phyloP scores from a whole-genome alignment of 2,888 invertebrate species.

The Troides oblongomaculatus region DNA sequence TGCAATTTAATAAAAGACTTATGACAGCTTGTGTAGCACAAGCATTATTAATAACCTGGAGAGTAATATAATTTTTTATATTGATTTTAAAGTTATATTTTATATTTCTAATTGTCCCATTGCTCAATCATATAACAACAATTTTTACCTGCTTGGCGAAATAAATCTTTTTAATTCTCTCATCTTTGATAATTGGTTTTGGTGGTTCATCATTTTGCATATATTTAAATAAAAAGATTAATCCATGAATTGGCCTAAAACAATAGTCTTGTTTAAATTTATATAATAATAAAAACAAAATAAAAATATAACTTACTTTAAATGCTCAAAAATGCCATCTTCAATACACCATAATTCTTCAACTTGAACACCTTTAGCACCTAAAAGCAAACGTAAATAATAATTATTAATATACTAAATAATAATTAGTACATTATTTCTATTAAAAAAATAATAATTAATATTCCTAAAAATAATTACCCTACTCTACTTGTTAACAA shows the following conservation, averaged over 20 bases:
- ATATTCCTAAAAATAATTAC: no score
- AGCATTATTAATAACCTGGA: conserved; percentile 96
- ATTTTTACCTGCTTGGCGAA: conserved; percentile 95
- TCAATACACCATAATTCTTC: conserved; percentile 99
- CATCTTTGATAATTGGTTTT: conserved; percentile 90
- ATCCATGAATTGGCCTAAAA: conserved; percentile 96
- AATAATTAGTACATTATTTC: no score
- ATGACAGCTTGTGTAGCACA: conserved; percentile 99
- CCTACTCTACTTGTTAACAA: no score
- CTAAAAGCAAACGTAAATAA: conserved; percentile 63
- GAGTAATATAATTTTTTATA: conserved; percentile 31
- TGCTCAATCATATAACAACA: conserved; percentile 4
- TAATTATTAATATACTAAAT: neutral
- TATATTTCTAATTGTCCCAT: no score
- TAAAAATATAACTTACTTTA: conserved; percentile 82
- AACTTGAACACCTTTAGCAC: conserved; percentile 96
- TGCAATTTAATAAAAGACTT: conserved; percentile 94
- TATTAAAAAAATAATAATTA: no score
- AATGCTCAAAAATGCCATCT: conserved; percentile 90
- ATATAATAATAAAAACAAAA: neutral
- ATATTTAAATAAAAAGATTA: conserved; percentile 98
- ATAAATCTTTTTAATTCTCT: conserved; percentile 93
- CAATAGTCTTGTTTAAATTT: neutral
- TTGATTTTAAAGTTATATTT: no score
- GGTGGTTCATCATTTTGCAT: conserved; percentile 89